Conservation (phyloP, 2,797 vertebrate genomes). For the Scleropages formosus region DNA sequence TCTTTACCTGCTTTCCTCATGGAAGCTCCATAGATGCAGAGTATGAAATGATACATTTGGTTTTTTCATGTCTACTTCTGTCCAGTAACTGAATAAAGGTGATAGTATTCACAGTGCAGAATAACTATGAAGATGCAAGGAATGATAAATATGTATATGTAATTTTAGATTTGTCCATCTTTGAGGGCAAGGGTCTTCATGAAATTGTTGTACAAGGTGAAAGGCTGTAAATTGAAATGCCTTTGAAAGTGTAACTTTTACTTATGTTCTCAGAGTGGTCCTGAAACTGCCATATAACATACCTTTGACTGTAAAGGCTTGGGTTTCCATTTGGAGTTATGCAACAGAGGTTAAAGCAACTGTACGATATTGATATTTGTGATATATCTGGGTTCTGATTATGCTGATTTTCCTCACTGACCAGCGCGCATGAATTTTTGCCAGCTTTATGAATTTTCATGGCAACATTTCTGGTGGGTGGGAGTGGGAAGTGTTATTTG, state of each 20-base stretch:
- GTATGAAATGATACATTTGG: background rate
- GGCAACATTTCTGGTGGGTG: slow-evolving; percentile 10
- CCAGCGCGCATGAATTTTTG: background rate
- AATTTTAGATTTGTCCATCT: too few species aligned
- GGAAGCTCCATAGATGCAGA: background rate
- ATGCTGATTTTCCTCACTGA: background rate
- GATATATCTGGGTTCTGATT: background rate
- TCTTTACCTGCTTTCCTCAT: slow-evolving; percentile 3
- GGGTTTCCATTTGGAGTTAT: slow-evolving; percentile 50
- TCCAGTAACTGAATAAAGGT: background rate
- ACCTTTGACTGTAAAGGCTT: slow-evolving; percentile 41
- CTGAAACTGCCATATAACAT: slow-evolving; percentile 45
- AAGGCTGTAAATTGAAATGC: slow-evolving; percentile 38
- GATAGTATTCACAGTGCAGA: too few species aligned
- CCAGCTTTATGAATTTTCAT: background rate
- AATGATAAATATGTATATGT: too few species aligned
- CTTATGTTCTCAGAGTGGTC: slow-evolving; percentile 46
- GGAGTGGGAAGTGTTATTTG: slow-evolving; percentile 33
- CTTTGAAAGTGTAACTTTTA: slow-evolving; percentile 54
- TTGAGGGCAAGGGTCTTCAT: too few species aligned
- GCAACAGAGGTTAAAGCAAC: slow-evolving; percentile 15
- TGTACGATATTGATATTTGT: background rate
- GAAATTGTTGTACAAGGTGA: background rate
- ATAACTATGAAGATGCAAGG: too few species aligned
- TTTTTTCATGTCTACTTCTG: background rate